A percentile compares a stretch with the other conserved stretches of the same genome.
Conservation (phyloP, 2,113 vertebrate genomes). For the Dicaeum eximium region DNA sequence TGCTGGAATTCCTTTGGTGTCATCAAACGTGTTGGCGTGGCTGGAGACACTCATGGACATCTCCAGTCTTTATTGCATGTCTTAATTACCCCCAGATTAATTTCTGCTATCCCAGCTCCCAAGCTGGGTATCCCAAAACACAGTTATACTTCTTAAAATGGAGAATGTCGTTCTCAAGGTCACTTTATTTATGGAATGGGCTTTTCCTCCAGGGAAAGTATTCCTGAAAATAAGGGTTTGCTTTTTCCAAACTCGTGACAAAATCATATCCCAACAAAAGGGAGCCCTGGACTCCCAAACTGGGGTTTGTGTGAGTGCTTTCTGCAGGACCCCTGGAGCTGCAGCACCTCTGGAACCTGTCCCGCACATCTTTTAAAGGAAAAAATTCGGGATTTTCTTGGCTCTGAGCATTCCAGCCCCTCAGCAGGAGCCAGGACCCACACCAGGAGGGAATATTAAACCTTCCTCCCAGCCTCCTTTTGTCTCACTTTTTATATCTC, state of each 20-base stretch:
- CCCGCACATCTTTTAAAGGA: neutral
- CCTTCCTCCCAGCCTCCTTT: neutral
- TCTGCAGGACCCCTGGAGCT: neutral
- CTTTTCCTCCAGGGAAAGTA: neutral
- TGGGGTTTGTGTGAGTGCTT: accelerated
- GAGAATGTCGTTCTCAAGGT: neutral
- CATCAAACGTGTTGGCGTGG: accelerated
- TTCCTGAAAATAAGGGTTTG: neutral
- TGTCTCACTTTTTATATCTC: neutral
- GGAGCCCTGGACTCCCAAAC: neutral
- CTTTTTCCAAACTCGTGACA: neutral
- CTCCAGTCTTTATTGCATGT: neutral
- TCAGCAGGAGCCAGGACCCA: neutral
- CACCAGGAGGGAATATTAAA: neutral
- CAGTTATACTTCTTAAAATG: neutral
- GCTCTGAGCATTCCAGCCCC: neutral
- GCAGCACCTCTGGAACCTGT: neutral
- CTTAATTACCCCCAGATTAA: neutral
- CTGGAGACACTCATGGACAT: accelerated
- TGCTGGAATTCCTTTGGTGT: neutral
- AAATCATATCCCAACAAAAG: neutral
- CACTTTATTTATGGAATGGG: neutral
- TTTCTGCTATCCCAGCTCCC: neutral
- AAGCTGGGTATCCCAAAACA: neutral
- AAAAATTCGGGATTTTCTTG: neutral